Evolutionary conservation across 1,140 invertebrate species (phyloP).

Genomic region (Anthonomus grandis): DNA sequence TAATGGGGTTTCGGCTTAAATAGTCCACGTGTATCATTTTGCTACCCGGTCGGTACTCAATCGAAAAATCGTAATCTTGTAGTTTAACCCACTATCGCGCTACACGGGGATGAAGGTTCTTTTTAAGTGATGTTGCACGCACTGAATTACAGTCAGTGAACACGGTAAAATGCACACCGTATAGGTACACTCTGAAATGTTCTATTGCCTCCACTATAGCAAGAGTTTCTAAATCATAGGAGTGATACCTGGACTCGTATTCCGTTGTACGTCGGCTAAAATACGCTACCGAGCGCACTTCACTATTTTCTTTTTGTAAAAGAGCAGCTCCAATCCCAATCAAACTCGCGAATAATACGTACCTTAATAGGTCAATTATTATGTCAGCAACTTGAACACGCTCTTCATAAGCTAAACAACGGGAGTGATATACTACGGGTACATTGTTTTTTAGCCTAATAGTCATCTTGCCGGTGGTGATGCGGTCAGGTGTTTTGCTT

Average conservation of each 20-base stretch:
- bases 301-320: conserved; percentile 33
- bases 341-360: too few species aligned
- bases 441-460: too few species aligned
- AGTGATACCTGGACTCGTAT: conserved; percentile 17
- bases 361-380: too few species aligned
- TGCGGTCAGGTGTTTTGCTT: too few species aligned
- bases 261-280: conserved; percentile 38
- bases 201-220: conserved; percentile 34
- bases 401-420: too few species aligned
- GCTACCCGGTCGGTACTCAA: conserved; percentile 22
- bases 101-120: conserved; percentile 39
- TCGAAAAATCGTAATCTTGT: background rate
- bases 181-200: conserved; percentile 46
- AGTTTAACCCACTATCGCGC: conserved; percentile 38
- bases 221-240: too few species aligned
- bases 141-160: conserved; percentile 43
- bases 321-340: too few species aligned
- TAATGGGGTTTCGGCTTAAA: conserved; percentile 17
- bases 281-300: conserved; percentile 33
- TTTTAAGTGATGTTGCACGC: conserved; percentile 30
- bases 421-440: too few species aligned
- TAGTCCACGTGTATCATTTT: conserved; percentile 26
- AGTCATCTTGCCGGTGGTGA: too few species aligned
- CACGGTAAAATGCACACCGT: conserved; percentile 40
- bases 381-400: too few species aligned